Evolutionary conservation across 2,888 invertebrate species (phyloP).

Genomic region (Lamellibrachia columna): DNA sequence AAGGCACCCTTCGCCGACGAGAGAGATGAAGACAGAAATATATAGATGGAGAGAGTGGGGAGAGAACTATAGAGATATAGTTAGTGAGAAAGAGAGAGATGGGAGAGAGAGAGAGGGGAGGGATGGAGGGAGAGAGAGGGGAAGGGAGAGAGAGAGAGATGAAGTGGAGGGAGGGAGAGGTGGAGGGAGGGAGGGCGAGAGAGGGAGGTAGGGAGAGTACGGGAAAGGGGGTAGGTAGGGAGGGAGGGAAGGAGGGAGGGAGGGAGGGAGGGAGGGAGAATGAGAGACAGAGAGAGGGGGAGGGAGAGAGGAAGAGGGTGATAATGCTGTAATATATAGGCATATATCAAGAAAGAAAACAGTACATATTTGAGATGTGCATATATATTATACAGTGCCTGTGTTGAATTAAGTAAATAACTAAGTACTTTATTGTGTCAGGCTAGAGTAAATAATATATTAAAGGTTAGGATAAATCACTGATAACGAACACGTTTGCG

Average conservation of each 20-base stretch:
- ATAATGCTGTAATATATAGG: too few relatives aligned
- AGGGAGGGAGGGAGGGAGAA: neutral
- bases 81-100: neutral
- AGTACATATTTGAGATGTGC: too few relatives aligned
- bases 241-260: neutral
- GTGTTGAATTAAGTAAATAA: too few relatives aligned
- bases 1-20: neutral
- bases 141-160: neutral
- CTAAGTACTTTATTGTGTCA: too few relatives aligned
- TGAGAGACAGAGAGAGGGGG: neutral
- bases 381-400: too few relatives aligned
- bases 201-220: neutral
- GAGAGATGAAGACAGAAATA: neutral
- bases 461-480: too few relatives aligned
- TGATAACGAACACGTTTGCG: too few relatives aligned
- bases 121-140: neutral
- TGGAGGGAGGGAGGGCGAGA: neutral
- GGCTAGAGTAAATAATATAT: too few relatives aligned
- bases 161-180: neutral
- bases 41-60: neutral
- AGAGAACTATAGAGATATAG: neutral
- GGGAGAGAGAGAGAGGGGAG: neutral
- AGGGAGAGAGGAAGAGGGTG: neutral
- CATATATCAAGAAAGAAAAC: too few relatives aligned
- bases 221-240: neutral